These are phyloP conservation scores for Drepana falcataria DNA, from an alignment of 2,888 invertebrate genomes.

Conservation along the genomic window DNA sequence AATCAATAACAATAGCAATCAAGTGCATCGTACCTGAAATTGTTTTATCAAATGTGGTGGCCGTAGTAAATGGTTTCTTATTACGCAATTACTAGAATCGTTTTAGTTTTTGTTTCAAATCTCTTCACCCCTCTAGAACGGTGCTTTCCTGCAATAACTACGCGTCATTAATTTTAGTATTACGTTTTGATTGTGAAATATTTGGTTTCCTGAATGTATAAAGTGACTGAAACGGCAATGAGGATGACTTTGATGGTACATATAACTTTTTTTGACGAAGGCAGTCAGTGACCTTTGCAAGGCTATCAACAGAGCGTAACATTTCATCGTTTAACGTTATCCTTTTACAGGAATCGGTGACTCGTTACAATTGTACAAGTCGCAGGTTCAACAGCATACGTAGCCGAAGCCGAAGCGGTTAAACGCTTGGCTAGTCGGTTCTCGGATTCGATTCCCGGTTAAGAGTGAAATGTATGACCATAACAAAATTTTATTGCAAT, in stretches of 20 bases:
- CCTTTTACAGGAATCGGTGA: conserved; percentile 5
- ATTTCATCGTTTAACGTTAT: conserved; percentile 10
- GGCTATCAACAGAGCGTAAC: conserved; percentile 32
- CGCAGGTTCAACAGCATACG: no score
- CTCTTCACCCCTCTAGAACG: background rate
- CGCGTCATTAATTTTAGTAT: background rate
- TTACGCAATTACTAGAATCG: conserved; percentile 40
- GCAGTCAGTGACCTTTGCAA: conserved; percentile 43
- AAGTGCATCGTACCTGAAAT: conserved; percentile 35
- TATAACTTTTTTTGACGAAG: conserved; percentile 15
- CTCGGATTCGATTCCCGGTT: no score
- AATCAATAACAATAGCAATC: conserved; percentile 48
- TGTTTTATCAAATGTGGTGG: conserved; percentile 45
- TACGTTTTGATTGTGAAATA: conserved; percentile 9
- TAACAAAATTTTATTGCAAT: no score
- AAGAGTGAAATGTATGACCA: no score
- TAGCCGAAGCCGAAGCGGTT: no score
- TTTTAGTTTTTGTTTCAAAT: conserved; percentile 22
- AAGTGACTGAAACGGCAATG: no score
- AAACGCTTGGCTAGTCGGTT: no score
- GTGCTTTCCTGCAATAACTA: background rate
- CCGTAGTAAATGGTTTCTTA: conserved; percentile 32
- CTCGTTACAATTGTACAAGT: background rate
- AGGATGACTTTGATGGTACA: no score
- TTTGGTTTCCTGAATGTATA: no score